Evolutionary conservation across 2,113 vertebrate genomes (phyloP).

Genomic region (Pseudonaja textilis): DNA sequence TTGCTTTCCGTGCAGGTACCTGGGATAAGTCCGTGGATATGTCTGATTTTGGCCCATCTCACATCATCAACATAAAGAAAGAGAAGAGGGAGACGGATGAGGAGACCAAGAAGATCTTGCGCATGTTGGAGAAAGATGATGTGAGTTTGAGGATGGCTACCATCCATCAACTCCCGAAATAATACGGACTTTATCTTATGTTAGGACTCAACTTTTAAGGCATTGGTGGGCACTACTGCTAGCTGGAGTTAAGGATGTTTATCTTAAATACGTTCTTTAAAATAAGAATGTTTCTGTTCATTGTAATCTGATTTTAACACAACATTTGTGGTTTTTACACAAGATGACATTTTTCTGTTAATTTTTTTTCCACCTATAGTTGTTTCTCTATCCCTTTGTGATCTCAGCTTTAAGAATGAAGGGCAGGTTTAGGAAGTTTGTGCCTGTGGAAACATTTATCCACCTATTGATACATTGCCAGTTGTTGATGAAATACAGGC

Average conservation of each 20-base stretch:
- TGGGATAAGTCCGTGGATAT: conserved; percentile 84
- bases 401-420: not conserved
- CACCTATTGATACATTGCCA: not conserved
- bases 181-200: too few relatives aligned
- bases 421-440: not conserved
- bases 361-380: not conserved
- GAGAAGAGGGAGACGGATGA: conserved; percentile 95
- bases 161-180: not conserved
- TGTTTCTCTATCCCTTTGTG: not conserved
- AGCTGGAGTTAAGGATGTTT: not conserved
- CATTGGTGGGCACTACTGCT: not conserved
- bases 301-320: not conserved
- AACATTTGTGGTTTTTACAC: not conserved
- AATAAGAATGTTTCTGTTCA: not conserved
- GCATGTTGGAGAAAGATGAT: conserved; percentile 87
- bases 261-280: not conserved
- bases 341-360: not conserved
- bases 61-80: conserved; percentile 98
- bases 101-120: conserved; percentile 94
- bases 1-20: conserved; percentile 65
- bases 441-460: too few relatives aligned
- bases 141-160: conserved; percentile 62
- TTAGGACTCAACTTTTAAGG: not conserved
- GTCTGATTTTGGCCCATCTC: conserved; percentile 82
- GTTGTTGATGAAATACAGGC: not conserved